Percentiles rank a stretch among this genome's conserved stretches.
phyloP scores from a whole-genome alignment of 2,113 vertebrate genomes.

The Etheostoma cragini region DNA sequence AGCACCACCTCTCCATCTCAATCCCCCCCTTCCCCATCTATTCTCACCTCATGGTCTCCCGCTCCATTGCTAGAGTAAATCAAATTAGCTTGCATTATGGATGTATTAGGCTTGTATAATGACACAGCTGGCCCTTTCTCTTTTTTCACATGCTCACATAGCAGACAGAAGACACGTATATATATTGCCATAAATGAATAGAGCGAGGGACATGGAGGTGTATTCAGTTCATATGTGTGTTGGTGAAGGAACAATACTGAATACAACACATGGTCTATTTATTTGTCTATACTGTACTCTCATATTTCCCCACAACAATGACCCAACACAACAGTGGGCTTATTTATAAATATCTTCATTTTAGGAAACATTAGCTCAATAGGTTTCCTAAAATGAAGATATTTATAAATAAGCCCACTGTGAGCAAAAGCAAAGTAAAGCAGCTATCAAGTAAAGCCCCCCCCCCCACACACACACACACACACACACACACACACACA shows the following conservation, averaged over 20 bases:
- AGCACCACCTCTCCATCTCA: conserved; percentile 1
- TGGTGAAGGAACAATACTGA: conserved; percentile 17
- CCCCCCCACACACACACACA: too few species aligned
- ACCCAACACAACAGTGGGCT: conserved; percentile 14
- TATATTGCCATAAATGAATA: conserved; percentile 44
- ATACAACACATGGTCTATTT: conserved; percentile 20
- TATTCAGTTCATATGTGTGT: conserved; percentile 9
- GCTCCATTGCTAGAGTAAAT: conserved; percentile 35
- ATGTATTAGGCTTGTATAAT: conserved; percentile 48
- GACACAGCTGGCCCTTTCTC: conserved; percentile 61
- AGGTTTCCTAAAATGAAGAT: conserved; percentile 22
- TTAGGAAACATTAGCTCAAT: too few species aligned
- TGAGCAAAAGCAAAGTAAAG: conserved; percentile 17
- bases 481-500: neutral
- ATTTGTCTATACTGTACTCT: conserved; percentile 23
- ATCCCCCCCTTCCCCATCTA: neutral
- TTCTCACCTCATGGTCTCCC: conserved; percentile 30
- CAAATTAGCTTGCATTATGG: conserved; percentile 62
- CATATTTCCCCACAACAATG: conserved; percentile 1
- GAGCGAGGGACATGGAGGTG: conserved; percentile 8
- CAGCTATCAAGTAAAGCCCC: conserved; percentile 14
- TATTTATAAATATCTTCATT: too few species aligned
- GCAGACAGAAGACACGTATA: conserved; percentile 28
- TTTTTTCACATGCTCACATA: conserved; percentile 2
- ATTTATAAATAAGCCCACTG: conserved; percentile 41